phyloP scores from a whole-genome alignment of 1,140 invertebrate species.

The Rhagoletis zephyria region DNA sequence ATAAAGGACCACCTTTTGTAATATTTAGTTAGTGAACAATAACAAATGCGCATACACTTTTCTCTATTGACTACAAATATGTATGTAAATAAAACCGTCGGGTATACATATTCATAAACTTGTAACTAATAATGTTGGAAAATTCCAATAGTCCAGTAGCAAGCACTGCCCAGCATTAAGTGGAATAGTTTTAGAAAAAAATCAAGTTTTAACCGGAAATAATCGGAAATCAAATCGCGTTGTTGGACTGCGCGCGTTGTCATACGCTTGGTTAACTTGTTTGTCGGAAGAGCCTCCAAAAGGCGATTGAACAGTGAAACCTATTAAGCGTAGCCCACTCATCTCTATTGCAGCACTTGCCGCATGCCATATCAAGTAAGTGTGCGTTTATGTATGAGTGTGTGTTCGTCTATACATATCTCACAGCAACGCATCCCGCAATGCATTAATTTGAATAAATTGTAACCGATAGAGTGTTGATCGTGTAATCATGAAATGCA shows the following conservation, averaged over 20 bases:
- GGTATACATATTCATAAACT: neutral
- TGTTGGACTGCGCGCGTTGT: neutral
- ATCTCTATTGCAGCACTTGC: neutral
- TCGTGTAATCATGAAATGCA: neutral
- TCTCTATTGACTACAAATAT: conserved; percentile 6
- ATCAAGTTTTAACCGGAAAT: conserved; percentile 40
- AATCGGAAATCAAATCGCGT: conserved; percentile 12
- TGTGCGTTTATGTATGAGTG: neutral
- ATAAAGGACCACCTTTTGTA: neutral
- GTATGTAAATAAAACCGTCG: neutral
- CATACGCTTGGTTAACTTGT: conserved; percentile 7
- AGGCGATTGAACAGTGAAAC: neutral
- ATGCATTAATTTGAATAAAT: conserved; percentile 23
- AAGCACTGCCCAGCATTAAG: neutral
- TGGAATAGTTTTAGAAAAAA: neutral
- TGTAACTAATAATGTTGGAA: conserved; percentile 36
- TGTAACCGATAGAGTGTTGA: neutral
- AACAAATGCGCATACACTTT: conserved; percentile 3
- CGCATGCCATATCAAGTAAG: too few species aligned
- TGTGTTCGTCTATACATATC: neutral
- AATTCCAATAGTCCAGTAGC: neutral
- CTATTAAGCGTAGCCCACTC: conserved; percentile 33
- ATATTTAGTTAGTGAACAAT: neutral
- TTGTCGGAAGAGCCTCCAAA: conserved; percentile 49
- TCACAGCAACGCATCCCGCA: neutral